Evolutionary conservation across 2,888 invertebrate genomes (phyloP), one percentile per base, ranked within the genome.

Genomic region (Hartigia nigra): DNA sequence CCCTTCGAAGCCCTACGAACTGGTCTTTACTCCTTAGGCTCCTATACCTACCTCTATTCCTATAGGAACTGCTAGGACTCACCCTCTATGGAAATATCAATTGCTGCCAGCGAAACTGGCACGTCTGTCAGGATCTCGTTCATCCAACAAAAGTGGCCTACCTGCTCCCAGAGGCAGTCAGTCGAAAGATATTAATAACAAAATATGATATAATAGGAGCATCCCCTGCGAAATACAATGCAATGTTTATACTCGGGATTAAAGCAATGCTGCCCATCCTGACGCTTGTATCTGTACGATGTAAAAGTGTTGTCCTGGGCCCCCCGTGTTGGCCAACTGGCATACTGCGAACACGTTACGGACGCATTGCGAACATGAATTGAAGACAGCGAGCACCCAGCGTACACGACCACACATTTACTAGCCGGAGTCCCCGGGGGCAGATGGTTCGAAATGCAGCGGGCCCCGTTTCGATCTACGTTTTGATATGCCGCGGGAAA

Each of bases 181-280:
- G 90, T 91, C 91, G 87, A 89, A 91, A 91, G 90, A 91, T 91
- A 91, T 91, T 91, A 91, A 91, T 91, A 91, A 91, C 90, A 90
- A 91, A 91, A 91, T 90, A 91, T 90, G 89, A 90, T 91, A 91
- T 90, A 91, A 91, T 90, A 86, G 90, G 85, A 88, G 89, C 90
- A 90, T 89, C 90, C 89, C 86, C 86, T 82, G 85, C 87, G 88
- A 88, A 89, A 90, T 85, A 91, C 91, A 91, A 91, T 91, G 89
- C 89, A 88, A 88, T 91, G 90, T 91, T 91, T 91, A 91, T 89
- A 90, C 89, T 86, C 85, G 81, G 91, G 91, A 91, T 91, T 88
- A 91, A 23, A 88, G 87, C 88, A 89, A 88, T 87, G 87, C 85
- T 87, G 83, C 83, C 81, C 81, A 86, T 75, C 77, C 83, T 84